Percentiles rank a stretch among this genome's conserved stretches.
Conservation (phyloP, 2,888 invertebrate genomes). For the Temnothorax ravouxi region DNA sequence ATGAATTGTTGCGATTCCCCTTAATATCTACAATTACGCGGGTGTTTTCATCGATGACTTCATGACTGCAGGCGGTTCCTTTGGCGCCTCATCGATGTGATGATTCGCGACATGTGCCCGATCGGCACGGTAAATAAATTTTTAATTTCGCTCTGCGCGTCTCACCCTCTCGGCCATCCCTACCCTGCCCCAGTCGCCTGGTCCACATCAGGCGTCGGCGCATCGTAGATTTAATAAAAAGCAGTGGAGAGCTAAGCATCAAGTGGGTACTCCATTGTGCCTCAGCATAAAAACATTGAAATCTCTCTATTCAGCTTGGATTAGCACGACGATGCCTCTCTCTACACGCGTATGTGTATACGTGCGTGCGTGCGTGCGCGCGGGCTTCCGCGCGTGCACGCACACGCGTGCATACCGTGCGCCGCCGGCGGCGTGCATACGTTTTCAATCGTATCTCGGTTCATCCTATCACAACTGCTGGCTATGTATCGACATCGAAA, state of each 20-base stretch:
- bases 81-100: neutral
- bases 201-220: conserved; percentile 52
- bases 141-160: conserved; percentile 77
- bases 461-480: conserved; percentile 74
- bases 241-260: conserved; percentile 83
- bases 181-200: conserved; percentile 12
- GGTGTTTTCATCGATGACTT: neutral
- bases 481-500: conserved; percentile 67
- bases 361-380: conserved; percentile 43
- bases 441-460: conserved; percentile 63
- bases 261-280: conserved; percentile 85
- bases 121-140: conserved; percentile 79
- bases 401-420: conserved; percentile 2
- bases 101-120: conserved; percentile 66
- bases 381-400: conserved; percentile 7
- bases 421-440: conserved; percentile 54
- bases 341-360: conserved; percentile 64
- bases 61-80: neutral
- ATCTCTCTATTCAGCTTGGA: conserved; percentile 85
- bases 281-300: conserved; percentile 86
- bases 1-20: neutral
- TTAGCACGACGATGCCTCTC: conserved; percentile 77
- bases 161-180: conserved; percentile 60
- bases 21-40: neutral
- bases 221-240: conserved; percentile 84